Evolutionary conservation across 2,797 vertebrate genomes (phyloP).

Genomic region (Acanthopagrus latus): DNA sequence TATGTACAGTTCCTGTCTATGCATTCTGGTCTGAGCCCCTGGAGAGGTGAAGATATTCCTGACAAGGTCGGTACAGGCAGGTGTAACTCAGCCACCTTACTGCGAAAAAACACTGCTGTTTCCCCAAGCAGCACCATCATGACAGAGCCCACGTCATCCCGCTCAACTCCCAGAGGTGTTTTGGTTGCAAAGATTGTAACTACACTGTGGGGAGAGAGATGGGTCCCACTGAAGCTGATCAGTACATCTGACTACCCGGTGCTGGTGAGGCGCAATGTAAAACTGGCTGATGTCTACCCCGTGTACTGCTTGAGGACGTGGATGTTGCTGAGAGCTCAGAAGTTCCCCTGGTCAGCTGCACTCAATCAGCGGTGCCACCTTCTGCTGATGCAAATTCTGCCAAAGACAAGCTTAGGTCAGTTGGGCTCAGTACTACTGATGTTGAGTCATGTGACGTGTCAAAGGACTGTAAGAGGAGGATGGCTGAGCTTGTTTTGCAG

Average conservation of each 20-base stretch:
- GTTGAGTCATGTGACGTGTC: slow-evolving; percentile 8
- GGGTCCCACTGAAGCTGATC: slow-evolving; percentile 41
- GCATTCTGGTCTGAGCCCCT: background rate
- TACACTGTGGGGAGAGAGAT: slow-evolving; percentile 33
- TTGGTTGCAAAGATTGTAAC: slow-evolving; percentile 16
- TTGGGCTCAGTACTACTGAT: background rate
- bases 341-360: background rate
- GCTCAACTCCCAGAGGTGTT: background rate
- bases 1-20: background rate
- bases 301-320: slow-evolving; percentile 1
- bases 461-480: background rate
- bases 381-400: background rate
- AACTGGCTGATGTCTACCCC: slow-evolving; percentile 38
- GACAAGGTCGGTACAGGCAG: slow-evolving; percentile 34
- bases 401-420: background rate
- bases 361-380: background rate
- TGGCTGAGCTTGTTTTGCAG: slow-evolving; percentile 16
- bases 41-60: too few species aligned
- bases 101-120: slow-evolving; percentile 1
- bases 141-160: slow-evolving; percentile 24
- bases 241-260: background rate
- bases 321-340: background rate
- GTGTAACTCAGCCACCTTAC: slow-evolving; percentile 34
- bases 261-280: slow-evolving; percentile 22
- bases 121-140: slow-evolving; percentile 47